Base-by-base conservation (phyloP, 2,113 vertebrate species). In the Bujurquina vittata region DNA sequence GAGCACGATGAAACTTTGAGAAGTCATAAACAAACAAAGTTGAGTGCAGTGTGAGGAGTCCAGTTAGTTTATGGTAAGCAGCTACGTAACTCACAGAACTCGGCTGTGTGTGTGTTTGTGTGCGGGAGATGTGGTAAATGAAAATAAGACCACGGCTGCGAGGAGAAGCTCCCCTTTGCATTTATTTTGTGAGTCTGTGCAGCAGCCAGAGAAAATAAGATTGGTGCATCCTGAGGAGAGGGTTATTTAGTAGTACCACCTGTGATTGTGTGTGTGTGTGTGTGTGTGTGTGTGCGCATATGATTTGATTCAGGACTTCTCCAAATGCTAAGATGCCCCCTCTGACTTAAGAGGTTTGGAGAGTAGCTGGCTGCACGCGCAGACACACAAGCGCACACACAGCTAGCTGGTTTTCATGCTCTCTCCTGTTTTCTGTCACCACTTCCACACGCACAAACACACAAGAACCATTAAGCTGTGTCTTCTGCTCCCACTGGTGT, bases 321-420 rank as follows among this genome's bases (percentile, higher is more conserved):
- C 40, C 84, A 86, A 86, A 89, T 75, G 74, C 61, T 86, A 77
- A 91, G 74, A 75, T 72, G 82, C 89, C 84, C 87, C 83, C 61
- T 72, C 85, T 87, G 90, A 90, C 85, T 86, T 85, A 33, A 74
- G 35, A 72, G 3, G 22, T 83, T 69, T 57, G 26, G 26, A 81
- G 60, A 83, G 83, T 81, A 81, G 91, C 81, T 22, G 77, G 80
- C 79, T 60, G 82, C 63, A 60, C 15, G 73, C 23, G 17, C 69
- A 58, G 54, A 40, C 35, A 3, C 9, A 37, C 35, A 37, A n/a
- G n/a, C n/a, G n/a, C 56, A 35, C 23, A 40, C 3, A n/a, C 14
- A 55, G 59, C 69, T 40, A 12, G 58, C 59, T 49, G 52, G 7
- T 26, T 67, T 58, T 79, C 33, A 52, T 31, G 6, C 12, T n/a